These are phyloP conservation scores for Lochmaea capreae DNA, from an alignment of 2,888 invertebrate species.

Conservation along the genomic window DNA sequence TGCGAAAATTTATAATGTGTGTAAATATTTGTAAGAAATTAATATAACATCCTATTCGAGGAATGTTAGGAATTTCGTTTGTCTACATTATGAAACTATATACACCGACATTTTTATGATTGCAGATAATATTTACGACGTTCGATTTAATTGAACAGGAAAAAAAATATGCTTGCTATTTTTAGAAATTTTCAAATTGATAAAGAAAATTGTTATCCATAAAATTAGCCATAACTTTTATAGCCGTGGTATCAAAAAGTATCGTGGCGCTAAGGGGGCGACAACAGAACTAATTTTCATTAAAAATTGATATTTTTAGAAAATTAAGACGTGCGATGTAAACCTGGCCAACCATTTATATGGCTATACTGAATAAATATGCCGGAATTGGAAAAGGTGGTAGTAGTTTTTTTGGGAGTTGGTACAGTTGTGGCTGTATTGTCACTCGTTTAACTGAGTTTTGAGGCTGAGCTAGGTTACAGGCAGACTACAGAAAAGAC, in stretches of 20 bases:
- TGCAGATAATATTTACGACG: slow-evolving; percentile 9
- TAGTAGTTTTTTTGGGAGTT: too few relatives aligned
- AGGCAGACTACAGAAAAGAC: too few relatives aligned
- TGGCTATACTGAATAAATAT: too few relatives aligned
- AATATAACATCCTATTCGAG: not conserved
- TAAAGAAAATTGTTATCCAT: slow-evolving; percentile 2
- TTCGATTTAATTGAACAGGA: not conserved
- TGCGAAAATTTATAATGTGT: not conserved
- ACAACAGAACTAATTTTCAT: too few relatives aligned
- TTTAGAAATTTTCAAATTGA: slow-evolving; percentile 14
- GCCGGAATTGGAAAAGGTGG: too few relatives aligned
- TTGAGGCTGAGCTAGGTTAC: too few relatives aligned
- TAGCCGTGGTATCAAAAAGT: not conserved
- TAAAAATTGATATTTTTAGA: too few relatives aligned
- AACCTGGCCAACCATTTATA: too few relatives aligned
- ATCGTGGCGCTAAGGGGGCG: too few relatives aligned
- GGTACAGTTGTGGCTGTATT: too few relatives aligned
- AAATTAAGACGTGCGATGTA: too few relatives aligned
- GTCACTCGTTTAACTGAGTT: too few relatives aligned
- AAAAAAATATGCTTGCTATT: not conserved
- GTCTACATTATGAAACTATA: slow-evolving; percentile 12
- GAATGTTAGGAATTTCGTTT: slow-evolving; percentile 19
- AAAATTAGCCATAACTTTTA: not conserved
- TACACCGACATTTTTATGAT: slow-evolving; percentile 8
- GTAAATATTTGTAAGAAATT: slow-evolving; percentile 5